A percentile compares a stretch with the other conserved stretches of the same genome.
phyloP scores from a whole-genome alignment of 1,140 invertebrate species.

The Muscidifurax raptorellus region DNA sequence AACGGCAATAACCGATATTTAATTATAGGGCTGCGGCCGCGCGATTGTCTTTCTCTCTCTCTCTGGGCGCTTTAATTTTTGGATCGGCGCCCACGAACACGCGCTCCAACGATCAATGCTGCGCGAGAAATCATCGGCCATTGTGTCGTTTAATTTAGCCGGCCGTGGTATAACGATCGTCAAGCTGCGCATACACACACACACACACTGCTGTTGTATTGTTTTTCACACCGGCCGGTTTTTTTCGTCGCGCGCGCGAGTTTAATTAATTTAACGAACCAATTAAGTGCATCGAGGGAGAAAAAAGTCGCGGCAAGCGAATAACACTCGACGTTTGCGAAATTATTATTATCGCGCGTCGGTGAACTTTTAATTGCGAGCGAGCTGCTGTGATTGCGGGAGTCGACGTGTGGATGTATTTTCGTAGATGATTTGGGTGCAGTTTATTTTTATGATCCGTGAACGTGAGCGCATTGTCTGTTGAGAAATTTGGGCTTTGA shows the following conservation, averaged over 20 bases:
- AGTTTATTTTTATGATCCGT: no score
- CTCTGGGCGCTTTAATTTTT: conserved; percentile 43
- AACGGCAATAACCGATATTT: conserved; percentile 50
- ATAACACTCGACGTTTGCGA: not conserved
- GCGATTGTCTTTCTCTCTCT: conserved; percentile 6
- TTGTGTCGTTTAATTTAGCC: conserved; percentile 49
- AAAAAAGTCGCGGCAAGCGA: conserved; percentile 26
- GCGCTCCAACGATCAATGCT: conserved; percentile 3
- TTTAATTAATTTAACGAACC: conserved; percentile 71
- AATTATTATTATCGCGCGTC: conserved; percentile 41
- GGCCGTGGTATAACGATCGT: conserved; percentile 13
- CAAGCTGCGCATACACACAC: not conserved
- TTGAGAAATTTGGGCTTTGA: no score
- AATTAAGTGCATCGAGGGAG: conserved; percentile 61
- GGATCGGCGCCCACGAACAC: not conserved
- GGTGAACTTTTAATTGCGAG: conserved; percentile 48
- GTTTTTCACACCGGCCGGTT: not conserved
- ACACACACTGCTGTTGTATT: not conserved
- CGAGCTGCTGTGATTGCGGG: not conserved
- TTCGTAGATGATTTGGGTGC: no score
- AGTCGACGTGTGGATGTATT: no score
- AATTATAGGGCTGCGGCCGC: conserved; percentile 33
- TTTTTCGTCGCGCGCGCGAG: conserved; percentile 33
- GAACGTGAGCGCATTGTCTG: no score
- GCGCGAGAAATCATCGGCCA: conserved; percentile 46